Evolutionary conservation across 1,140 invertebrate species (phyloP), one percentile per base, ranked within the genome.

Genomic region (Melanaphis sacchari): DNA sequence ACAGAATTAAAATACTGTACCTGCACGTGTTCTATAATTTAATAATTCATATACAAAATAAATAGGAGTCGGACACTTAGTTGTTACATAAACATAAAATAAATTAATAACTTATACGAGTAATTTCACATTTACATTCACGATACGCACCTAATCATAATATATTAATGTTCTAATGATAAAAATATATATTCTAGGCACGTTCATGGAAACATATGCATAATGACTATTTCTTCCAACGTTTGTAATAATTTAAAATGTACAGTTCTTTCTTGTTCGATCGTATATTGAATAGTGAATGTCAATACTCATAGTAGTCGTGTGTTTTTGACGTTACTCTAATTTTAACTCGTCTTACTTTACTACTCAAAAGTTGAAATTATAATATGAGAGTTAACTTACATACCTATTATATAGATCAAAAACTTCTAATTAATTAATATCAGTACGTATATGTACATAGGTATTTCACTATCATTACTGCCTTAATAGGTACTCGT

Each of bases 181-280:
- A 76, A 76, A 15, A n/a, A n/a, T 76, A 76, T 76, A n/a, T 59
- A 59, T 82, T 82, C 76, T 41, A 40, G 24, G 40, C 82, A 40
- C 38, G 43, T 88, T 46, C 85, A 88, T 88, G 85, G 85, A 88
- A 88, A 43, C 43, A 88, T 88, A 88, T 22, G 49, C 26, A 46
- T n/a, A 43, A 88, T 46, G n/a, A 43, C 84, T 46, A 43, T 87
- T 87, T 87, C 26, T 87, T 87, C 84, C 40, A 87, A 24, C 18
- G 40, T 41, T 88, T 26, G 31, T 21, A 46, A 22, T 49, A n/a
- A 49, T 46, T 87, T 87, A 18, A 87, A 88, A 88, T 46, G 6
- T 87, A 87, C 3, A 3, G 41, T 84, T 84, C 40, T 82, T 22
- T 38, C 7, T 31, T 59, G 54, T 59, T 59, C 7, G 46, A 15